These are phyloP conservation scores for Delichon dasypus DNA, from an alignment of 2,797 vertebrate species.

Conservation along the genomic window DNA sequence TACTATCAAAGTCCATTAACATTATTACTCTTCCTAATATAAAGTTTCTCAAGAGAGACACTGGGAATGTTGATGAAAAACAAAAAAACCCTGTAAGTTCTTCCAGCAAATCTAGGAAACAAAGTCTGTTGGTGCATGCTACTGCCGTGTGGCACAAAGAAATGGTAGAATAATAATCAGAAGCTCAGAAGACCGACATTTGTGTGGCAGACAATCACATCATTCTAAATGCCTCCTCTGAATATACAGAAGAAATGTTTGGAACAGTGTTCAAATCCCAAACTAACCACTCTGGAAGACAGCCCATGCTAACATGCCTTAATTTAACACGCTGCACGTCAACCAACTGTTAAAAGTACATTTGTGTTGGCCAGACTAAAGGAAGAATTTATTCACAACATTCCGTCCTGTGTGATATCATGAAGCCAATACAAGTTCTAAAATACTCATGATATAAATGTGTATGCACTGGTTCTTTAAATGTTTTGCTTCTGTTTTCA, in stretches of 20 bases:
- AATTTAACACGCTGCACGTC: slow-evolving; percentile 3
- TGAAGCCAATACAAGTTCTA: background rate
- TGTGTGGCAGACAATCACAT: background rate
- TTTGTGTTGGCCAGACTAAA: slow-evolving; percentile 30
- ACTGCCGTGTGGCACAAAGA: background rate
- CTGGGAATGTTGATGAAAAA: background rate
- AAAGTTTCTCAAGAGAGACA: background rate
- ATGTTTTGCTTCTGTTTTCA: background rate
- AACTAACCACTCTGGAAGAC: slow-evolving; percentile 14
- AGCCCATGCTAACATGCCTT: slow-evolving; percentile 16
- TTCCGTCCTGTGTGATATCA: background rate
- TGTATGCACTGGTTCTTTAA: background rate
- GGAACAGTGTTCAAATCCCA: background rate
- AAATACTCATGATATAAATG: background rate
- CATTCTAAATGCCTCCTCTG: background rate
- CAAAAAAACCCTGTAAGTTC: background rate
- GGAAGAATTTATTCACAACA: slow-evolving; percentile 40
- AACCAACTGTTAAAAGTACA: slow-evolving; percentile 29
- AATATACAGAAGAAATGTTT: slow-evolving; percentile 10
- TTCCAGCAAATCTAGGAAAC: background rate
- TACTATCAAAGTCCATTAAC: background rate
- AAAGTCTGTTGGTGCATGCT: background rate
- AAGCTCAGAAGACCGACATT: background rate
- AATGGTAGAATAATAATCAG: background rate
- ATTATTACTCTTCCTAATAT: background rate